Evolutionary conservation across 1,140 invertebrate species (phyloP), one percentile per base, ranked within the genome.

Genomic region (Eumeta japonica): DNA sequence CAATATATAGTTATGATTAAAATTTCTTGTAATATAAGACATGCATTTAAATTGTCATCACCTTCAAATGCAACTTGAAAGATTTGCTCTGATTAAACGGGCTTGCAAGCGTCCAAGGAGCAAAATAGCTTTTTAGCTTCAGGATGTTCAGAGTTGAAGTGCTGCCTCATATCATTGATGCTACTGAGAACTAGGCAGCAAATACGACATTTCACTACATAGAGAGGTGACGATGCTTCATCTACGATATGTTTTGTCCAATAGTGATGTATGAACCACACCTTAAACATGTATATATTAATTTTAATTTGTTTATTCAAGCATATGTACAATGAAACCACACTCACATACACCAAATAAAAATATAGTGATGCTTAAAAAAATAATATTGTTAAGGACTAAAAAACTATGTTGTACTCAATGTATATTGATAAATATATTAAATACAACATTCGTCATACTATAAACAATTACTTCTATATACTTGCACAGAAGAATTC

Each of bases 51-150:
- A n/a, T n/a, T n/a, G n/a, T n/a, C n/a, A n/a, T 51, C 45, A 75
- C 73, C 63, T 61, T 70, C 12, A 71, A 44, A 55, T 76, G 73
- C 11, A 70, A 27, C 35, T 71, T 72, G 15, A 76, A 62, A 14
- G 70, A 71, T 41, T 73, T 68, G 15, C 55, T 45, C 12, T 72
- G 62, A 35, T 60, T 62, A 7, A 76, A 47, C 2, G 73, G 73
- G 71, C 31, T 60, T 50, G 34, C 71, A 76, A n/a, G 58, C 32
- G 9, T 63, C 60, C 5, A 75, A 41, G 0, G 60, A 62, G 37
- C 73, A 76, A 42, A 60, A 76, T 10, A 73, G 39, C 30, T 73
- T 71, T 17, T 54, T 62, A 0, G 64, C 54, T 13, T 72, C 66
- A 0, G 64, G 64, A 40, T 76, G 73, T 1, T 49, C 38, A 3